Conservation (phyloP, 2,888 invertebrate species). For the Patella pellucida region DNA sequence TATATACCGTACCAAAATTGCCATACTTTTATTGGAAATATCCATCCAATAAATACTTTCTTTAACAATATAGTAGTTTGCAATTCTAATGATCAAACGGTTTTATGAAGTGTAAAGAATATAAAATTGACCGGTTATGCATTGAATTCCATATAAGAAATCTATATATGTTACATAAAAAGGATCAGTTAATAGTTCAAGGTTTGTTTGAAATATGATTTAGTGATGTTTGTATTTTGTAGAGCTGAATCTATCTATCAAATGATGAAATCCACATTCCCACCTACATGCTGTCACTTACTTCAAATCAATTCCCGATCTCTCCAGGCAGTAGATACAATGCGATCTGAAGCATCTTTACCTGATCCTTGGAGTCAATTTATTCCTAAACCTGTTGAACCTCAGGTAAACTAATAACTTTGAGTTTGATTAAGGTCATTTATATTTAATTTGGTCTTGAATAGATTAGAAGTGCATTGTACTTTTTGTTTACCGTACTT, state of each 20-base stretch:
- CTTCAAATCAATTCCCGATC: slow-evolving; percentile 86
- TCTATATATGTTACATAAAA: background rate
- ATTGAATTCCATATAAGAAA: too few relatives aligned
- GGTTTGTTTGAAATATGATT: background rate
- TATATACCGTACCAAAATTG: too few relatives aligned
- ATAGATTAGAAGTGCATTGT: too few relatives aligned
- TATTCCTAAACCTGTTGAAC: slow-evolving; percentile 71
- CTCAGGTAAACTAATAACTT: slow-evolving; percentile 25
- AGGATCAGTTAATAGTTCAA: background rate
- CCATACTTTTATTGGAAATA: too few relatives aligned
- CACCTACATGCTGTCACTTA: slow-evolving; percentile 88
- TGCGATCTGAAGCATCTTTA: slow-evolving; percentile 66
- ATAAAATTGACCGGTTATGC: too few relatives aligned
- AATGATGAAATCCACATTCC: slow-evolving; percentile 88
- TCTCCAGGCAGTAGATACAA: slow-evolving; percentile 51
- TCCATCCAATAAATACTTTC: too few relatives aligned
- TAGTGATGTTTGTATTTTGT: slow-evolving; percentile 28
- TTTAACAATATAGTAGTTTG: too few relatives aligned
- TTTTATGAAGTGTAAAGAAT: too few relatives aligned
- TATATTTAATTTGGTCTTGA: too few relatives aligned
- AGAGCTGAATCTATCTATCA: slow-evolving; percentile 89
- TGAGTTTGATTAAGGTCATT: too few relatives aligned
- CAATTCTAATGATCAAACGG: too few relatives aligned
- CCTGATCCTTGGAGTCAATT: slow-evolving; percentile 90
- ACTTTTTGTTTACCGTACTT: too few relatives aligned